Evolutionary conservation across 2,113 vertebrate species (phyloP), one percentile per base, ranked within the genome.

Genomic region (Rallus limicola): DNA sequence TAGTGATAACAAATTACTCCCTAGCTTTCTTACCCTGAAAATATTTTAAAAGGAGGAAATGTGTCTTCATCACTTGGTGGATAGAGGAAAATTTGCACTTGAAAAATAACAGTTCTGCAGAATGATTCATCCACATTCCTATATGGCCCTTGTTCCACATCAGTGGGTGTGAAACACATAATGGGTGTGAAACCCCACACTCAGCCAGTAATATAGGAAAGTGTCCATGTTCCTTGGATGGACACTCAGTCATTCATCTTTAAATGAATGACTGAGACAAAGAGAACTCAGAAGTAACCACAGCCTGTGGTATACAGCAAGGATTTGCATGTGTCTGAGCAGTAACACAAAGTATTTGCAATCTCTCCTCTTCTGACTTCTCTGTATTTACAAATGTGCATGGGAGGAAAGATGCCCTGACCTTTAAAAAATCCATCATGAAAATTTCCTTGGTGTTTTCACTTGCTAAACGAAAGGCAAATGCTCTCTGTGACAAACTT

Each of bases 141-240:
- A 10, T 4, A 23, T 15, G 10, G 0, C 6, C 14, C 7, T 21
- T 64, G 21, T 44, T 72, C n/a, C 10, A 48, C 16, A 21, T 19
- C 29, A 21, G 3, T 10, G 13, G 8, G n/a, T 38, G 36, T 75
- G 28, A 16, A 16, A 46, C 7, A 74, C 29, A 13, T 28, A 42
- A 67, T 5, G 23, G 3, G 4, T 71, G 16, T 56, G 55, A 36
- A 63, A 44, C 13, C 11, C 62, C 44, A n/a, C 16, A 9, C 18
- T 42, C 1, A 16, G 16, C 31, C 31, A 10, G 29, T 53, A 36
- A 28, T 5, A n/a, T 0, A 48, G 36, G 33, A 36, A 46, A 58
- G 28, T 17, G 5, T 34, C 23, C 20, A 6, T 0, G 0, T 38
- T 86, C 28, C 14, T 12, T 17, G 5, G 4, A n/a, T n/a, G n/a